Evolutionary conservation across 2,113 vertebrate genomes (phyloP).

Genomic region (Psettodes erumei): DNA sequence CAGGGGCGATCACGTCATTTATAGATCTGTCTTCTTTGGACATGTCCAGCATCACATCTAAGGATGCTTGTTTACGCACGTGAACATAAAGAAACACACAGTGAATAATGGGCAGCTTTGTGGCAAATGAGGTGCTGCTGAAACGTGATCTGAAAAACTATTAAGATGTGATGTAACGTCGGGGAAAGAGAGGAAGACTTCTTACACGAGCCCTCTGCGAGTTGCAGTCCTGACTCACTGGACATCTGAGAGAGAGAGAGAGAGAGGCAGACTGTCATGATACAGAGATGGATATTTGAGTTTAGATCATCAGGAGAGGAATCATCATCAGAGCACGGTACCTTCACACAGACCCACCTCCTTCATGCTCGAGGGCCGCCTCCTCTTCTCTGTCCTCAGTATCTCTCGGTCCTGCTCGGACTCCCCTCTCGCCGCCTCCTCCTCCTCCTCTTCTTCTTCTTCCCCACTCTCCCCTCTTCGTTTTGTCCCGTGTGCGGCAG

Average conservation of each 20-base stretch:
- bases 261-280: constrained; percentile 16
- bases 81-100: constrained; percentile 13
- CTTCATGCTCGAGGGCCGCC: constrained; percentile 51
- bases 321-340: too few relatives aligned
- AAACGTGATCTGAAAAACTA: not conserved
- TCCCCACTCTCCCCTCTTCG: constrained; percentile 1
- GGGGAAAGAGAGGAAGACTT: not conserved
- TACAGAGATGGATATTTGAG: not conserved
- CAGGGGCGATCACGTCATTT: constrained; percentile 41
- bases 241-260: constrained; percentile 67
- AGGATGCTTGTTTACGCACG: too few relatives aligned
- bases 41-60: constrained; percentile 51
- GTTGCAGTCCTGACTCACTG: constrained; percentile 73
- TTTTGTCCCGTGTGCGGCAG: not conserved
- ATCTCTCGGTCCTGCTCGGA: constrained; percentile 60
- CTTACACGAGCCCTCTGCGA: constrained; percentile 74
- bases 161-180: not conserved
- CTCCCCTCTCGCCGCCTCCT: constrained; percentile 17
- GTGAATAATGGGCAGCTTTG: not conserved
- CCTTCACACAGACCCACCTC: constrained; percentile 69
- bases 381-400: constrained; percentile 57
- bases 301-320: not conserved
- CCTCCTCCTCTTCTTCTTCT: constrained; percentile 13
- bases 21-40: constrained; percentile 56
- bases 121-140: not conserved